Conservation (phyloP, 2,113 vertebrate species). For the Leptocoma aspasia region DNA sequence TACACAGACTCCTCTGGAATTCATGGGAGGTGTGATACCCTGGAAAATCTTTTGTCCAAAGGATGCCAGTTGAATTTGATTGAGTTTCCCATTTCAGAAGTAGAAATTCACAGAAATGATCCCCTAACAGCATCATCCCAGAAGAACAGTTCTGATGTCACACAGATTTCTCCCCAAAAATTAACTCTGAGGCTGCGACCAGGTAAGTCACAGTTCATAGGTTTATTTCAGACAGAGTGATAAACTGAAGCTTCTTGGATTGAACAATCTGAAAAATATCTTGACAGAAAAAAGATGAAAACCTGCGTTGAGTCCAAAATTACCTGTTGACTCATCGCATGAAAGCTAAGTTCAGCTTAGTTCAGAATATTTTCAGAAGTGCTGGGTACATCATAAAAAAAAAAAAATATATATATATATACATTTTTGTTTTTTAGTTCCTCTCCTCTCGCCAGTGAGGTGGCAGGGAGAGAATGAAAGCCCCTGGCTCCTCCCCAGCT, state of each 20-base stretch:
- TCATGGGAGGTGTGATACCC: conserved; percentile 84
- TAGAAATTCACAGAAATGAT: conserved; percentile 76
- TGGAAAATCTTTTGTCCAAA: conserved; percentile 77
- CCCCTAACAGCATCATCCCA: conserved; percentile 75
- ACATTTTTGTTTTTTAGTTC: no score
- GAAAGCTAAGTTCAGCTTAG: not conserved
- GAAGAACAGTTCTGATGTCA: conserved; percentile 69
- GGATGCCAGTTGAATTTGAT: conserved; percentile 79
- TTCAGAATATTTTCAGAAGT: not conserved
- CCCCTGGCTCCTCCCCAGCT: not conserved
- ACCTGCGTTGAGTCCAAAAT: not conserved
- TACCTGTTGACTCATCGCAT: not conserved
- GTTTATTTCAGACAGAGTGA: not conserved
- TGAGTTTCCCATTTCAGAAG: conserved; percentile 82
- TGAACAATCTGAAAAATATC: not conserved
- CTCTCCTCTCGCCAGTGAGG: not conserved
- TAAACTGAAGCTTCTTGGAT: not conserved
- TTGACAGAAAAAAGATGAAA: not conserved
- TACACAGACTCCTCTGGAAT: conserved; percentile 83
- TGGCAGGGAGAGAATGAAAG: not conserved
- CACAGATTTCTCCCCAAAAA: conserved; percentile 92
- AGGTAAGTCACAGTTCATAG: conserved; percentile 70
- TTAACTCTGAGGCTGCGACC: conserved; percentile 84
- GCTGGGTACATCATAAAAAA: not conserved
- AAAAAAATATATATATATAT: not conserved